phyloP scores from a whole-genome alignment of 2,797 vertebrate species.

The Sarcoramphus papa region DNA sequence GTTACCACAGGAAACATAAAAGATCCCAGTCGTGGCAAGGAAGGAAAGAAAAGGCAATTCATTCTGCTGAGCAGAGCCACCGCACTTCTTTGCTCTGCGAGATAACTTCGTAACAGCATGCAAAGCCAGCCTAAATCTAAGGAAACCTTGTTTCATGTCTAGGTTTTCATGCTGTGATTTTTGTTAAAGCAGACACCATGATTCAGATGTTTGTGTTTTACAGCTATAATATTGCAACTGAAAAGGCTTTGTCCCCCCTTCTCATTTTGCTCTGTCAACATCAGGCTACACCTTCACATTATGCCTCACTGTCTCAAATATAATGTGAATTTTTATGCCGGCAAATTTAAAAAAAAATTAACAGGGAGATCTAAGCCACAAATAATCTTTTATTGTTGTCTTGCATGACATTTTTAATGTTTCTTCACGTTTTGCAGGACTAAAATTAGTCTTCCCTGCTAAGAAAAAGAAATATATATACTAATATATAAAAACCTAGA shows the following conservation, averaged over 20 bases:
- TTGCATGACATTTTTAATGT: neutral
- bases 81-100: neutral
- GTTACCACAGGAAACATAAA: conserved; percentile 6
- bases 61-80: conserved; percentile 1
- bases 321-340: neutral
- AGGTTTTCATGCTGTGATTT: neutral
- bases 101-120: neutral
- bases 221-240: neutral
- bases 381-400: conserved; percentile 23
- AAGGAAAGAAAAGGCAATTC: conserved; percentile 16
- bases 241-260: conserved; percentile 17
- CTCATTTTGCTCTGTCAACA: neutral
- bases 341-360: neutral
- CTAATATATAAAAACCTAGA: neutral
- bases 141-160: neutral
- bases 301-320: neutral
- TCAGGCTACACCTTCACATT: neutral
- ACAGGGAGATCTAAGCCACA: neutral
- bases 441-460: conserved; percentile 31
- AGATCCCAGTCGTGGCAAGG: neutral
- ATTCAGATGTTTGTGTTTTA: conserved; percentile 14
- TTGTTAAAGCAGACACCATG: neutral
- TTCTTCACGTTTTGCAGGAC: conserved; percentile 20
- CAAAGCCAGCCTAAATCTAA: neutral
- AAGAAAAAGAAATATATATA: neutral